These are phyloP conservation scores for Sebastes alutus DNA, from an alignment of 2,797 vertebrate genomes.

Conservation along the genomic window DNA sequence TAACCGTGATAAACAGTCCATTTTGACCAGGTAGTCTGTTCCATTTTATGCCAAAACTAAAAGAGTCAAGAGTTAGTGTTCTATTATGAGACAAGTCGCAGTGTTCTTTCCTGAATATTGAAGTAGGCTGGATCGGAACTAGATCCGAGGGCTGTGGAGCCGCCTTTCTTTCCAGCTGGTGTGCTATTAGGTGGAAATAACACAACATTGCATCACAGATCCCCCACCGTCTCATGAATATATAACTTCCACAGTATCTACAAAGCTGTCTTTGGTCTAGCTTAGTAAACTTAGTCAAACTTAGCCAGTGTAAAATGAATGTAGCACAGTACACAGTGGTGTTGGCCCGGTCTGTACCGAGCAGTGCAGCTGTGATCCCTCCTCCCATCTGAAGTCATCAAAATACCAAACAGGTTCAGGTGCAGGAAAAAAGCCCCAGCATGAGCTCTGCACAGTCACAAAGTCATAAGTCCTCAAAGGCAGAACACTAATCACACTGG, in stretches of 20 bases:
- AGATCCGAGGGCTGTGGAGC: neutral
- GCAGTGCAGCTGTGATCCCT: neutral
- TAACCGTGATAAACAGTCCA: neutral
- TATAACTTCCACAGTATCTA: neutral
- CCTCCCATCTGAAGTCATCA: neutral
- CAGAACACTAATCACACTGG: slow-evolving; percentile 21
- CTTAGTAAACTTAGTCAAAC: neutral
- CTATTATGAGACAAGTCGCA: neutral
- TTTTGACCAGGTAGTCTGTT: neutral
- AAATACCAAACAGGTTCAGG: neutral
- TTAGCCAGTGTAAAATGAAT: neutral
- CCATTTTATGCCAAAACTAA: neutral
- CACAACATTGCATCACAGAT: neutral
- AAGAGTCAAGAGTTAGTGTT: neutral
- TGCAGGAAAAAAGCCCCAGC: neutral
- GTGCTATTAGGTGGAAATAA: neutral
- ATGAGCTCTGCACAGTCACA: neutral
- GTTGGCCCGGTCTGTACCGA: neutral
- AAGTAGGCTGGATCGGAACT: neutral
- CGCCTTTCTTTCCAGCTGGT: neutral
- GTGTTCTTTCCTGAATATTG: neutral
- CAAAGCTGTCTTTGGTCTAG: neutral
- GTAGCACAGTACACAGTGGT: neutral
- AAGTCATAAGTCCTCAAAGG: slow-evolving; percentile 1
- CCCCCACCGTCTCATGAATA: neutral